These are phyloP conservation scores for Mythimna lalbum DNA, from an alignment of 2,888 invertebrate genomes.

Conservation along the genomic window DNA sequence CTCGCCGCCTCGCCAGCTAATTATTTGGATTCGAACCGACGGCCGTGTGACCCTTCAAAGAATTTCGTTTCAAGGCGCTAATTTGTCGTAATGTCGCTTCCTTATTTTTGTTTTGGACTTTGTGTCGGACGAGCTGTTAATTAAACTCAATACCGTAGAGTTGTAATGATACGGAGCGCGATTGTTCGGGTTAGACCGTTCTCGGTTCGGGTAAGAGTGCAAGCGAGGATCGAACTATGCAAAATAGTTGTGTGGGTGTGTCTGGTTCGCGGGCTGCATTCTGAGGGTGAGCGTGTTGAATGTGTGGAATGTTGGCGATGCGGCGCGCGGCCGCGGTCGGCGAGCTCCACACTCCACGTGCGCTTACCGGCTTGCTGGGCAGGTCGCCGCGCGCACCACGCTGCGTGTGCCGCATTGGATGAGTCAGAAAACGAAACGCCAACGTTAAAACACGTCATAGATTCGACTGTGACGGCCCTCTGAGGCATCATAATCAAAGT, in stretches of 20 bases:
- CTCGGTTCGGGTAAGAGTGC: constrained; percentile 61
- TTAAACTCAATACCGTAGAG: constrained; percentile 40
- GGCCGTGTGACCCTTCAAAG: constrained; percentile 77
- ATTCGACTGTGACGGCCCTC: constrained; percentile 65
- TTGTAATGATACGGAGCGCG: constrained; percentile 42
- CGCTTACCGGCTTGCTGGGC: constrained; percentile 81
- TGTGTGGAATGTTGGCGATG: constrained; percentile 84
- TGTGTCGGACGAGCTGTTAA: constrained; percentile 63
- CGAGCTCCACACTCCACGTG: constrained; percentile 67
- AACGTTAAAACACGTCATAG: constrained; percentile 77
- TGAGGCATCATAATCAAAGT: constrained; percentile 70
- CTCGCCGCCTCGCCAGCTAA: constrained; percentile 84
- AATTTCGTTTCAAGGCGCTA: constrained; percentile 77
- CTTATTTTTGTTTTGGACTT: constrained; percentile 69
- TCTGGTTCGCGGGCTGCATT: constrained; percentile 84
- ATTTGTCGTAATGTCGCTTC: constrained; percentile 74
- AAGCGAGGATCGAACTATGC: constrained; percentile 79
- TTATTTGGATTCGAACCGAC: constrained; percentile 85
- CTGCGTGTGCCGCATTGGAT: constrained; percentile 86
- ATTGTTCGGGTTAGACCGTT: constrained; percentile 42
- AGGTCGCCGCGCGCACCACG: constrained; percentile 82
- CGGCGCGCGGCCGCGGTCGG: constrained; percentile 76
- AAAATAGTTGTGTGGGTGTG: constrained; percentile 83
- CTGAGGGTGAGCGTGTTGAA: constrained; percentile 86
- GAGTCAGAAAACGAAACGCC: constrained; percentile 87